phyloP scores from a whole-genome alignment of 1,140 invertebrate genomes.

The Bombyx mandarina region DNA sequence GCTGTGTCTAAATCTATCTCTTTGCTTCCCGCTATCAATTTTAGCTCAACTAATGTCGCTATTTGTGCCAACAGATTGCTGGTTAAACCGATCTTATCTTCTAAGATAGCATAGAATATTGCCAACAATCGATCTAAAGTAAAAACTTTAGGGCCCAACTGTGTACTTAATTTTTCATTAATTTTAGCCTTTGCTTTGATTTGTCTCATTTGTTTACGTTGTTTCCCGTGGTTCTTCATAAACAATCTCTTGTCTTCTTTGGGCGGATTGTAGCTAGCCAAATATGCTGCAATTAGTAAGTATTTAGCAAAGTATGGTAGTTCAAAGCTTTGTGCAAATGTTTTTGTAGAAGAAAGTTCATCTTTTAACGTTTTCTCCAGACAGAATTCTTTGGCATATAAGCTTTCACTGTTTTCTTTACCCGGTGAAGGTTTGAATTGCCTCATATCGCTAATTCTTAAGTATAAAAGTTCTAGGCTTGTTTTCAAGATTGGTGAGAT shows the following conservation, averaged over 20 bases:
- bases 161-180: constrained; percentile 72
- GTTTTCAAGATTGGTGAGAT: constrained; percentile 81
- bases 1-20: constrained; percentile 74
- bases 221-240: constrained; percentile 80
- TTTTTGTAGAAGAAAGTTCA: constrained; percentile 66
- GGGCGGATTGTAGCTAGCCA: constrained; percentile 91
- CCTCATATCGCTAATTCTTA: constrained; percentile 72
- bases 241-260: constrained; percentile 89
- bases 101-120: constrained; percentile 92
- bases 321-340: constrained; percentile 80
- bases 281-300: constrained; percentile 88
- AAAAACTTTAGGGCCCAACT: constrained; percentile 85
- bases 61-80: constrained; percentile 87
- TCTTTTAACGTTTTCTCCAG: constrained; percentile 56
- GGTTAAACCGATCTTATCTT: constrained; percentile 86
- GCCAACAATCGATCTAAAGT: constrained; percentile 87
- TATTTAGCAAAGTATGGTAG: constrained; percentile 92
- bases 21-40: constrained; percentile 75
- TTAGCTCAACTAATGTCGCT: constrained; percentile 80
- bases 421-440: constrained; percentile 28
- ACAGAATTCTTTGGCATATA: constrained; percentile 21
- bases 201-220: constrained; percentile 73
- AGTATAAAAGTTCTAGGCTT: constrained; percentile 83
- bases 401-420: constrained; percentile 35
- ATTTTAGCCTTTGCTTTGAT: constrained; percentile 72